phyloP scores from a whole-genome alignment of 2,113 vertebrate species.

The chimpanzee (Pan troglodytes) region NHGRI_mPanTro3-v2.1_pri NC_072412.2:27838001-27838500 shows the following conservation, averaged over 20 bases:
- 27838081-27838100: constrained; percentile 94
- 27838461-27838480: not conserved
- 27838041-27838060: constrained; percentile 95
- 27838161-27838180: not conserved
- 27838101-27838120: constrained; percentile 78
- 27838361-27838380: not conserved
- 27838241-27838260: not conserved
- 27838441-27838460: not conserved
- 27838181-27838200: not conserved
- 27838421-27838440: not conserved
- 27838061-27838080: constrained; percentile 95
- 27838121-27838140: not conserved
- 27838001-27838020: constrained; percentile 94
- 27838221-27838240: not conserved
- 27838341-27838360: not conserved
- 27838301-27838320: not conserved
- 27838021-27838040: constrained; percentile 92
- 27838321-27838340: not conserved
- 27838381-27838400: not conserved
- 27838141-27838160: not conserved
- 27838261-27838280: not conserved
- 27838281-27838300: not conserved
- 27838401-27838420: not conserved
- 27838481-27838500: not conserved
- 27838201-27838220: not conserved